Percentiles rank a stretch among this genome's conserved stretches.
Evolutionary conservation across 2,888 invertebrate genomes (phyloP).

Genomic region (Lepidonotus clava): DNA sequence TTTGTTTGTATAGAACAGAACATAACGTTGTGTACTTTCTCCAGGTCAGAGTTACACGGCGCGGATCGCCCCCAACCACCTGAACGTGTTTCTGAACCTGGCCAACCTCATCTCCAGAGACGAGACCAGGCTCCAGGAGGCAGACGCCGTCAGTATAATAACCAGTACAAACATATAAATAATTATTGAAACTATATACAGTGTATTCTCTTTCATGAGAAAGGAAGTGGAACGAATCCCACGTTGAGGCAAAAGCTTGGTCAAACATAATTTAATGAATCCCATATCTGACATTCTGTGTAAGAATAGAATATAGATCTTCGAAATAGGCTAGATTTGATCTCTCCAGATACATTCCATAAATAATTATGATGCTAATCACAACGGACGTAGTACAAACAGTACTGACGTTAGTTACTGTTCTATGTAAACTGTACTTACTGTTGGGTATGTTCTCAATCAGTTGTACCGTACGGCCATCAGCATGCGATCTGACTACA

Average conservation of each 20-base stretch:
- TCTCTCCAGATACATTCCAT: too few relatives aligned
- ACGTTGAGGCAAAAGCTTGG: too few relatives aligned
- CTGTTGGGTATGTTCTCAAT: slow-evolving; percentile 55
- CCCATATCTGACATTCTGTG: too few relatives aligned
- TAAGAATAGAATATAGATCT: too few relatives aligned
- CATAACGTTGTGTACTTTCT: slow-evolving; percentile 23
- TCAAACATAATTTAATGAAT: too few relatives aligned
- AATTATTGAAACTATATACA: not conserved
- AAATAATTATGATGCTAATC: too few relatives aligned
- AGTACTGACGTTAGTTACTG: too few relatives aligned
- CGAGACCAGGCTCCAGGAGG: slow-evolving; percentile 93
- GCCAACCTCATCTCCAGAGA: slow-evolving; percentile 97
- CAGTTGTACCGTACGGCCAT: slow-evolving; percentile 95
- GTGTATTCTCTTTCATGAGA: not conserved
- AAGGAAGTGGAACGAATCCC: not conserved
- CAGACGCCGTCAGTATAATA: slow-evolving; percentile 84
- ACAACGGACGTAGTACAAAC: too few relatives aligned
- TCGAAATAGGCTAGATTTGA: too few relatives aligned
- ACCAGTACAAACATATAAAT: too few relatives aligned
- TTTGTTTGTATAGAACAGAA: too few relatives aligned
- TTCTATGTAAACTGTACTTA: too few relatives aligned
- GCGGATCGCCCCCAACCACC: slow-evolving; percentile 95
- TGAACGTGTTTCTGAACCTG: slow-evolving; percentile 96
- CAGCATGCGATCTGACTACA: slow-evolving; percentile 96
- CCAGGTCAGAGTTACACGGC: slow-evolving; percentile 97